Conservation (phyloP, 1,140 invertebrate genomes). For the Pachypeltis micranthus region DNA sequence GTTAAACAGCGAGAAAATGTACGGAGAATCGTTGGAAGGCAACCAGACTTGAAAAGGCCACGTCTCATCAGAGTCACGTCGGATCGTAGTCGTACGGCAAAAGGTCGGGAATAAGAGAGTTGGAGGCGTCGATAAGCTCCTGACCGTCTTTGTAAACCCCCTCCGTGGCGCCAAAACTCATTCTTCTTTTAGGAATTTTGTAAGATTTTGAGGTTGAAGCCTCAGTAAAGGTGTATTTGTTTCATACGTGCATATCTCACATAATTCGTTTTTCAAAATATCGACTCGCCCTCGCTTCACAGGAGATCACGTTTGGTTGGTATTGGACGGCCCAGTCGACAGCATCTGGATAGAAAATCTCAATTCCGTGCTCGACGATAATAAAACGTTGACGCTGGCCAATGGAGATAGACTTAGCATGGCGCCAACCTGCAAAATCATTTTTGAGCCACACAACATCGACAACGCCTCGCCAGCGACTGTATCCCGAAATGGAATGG, state of each 20-base stretch:
- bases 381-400: slow-evolving; percentile 83
- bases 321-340: slow-evolving; percentile 89
- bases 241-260: background rate
- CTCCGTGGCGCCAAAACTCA: too few species aligned
- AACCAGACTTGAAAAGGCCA: too few species aligned
- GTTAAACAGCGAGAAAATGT: too few species aligned
- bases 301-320: slow-evolving; percentile 77
- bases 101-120: too few species aligned
- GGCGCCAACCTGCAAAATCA: slow-evolving; percentile 85
- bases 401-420: slow-evolving; percentile 89
- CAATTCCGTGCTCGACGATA: slow-evolving; percentile 91
- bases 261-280: background rate
- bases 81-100: too few species aligned
- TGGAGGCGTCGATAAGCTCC: too few species aligned
- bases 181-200: too few species aligned
- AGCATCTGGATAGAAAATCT: slow-evolving; percentile 97
- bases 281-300: too few species aligned
- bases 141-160: too few species aligned
- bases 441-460: slow-evolving; percentile 93
- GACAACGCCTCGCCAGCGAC: slow-evolving; percentile 94
- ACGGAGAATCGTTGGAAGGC: too few species aligned
- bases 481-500: slow-evolving; percentile 92
- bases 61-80: too few species aligned
- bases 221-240: background rate
- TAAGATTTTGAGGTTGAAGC: too few species aligned